Base-by-base conservation (phyloP, 2,888 invertebrate species). In the Phaonia tiefii region DNA sequence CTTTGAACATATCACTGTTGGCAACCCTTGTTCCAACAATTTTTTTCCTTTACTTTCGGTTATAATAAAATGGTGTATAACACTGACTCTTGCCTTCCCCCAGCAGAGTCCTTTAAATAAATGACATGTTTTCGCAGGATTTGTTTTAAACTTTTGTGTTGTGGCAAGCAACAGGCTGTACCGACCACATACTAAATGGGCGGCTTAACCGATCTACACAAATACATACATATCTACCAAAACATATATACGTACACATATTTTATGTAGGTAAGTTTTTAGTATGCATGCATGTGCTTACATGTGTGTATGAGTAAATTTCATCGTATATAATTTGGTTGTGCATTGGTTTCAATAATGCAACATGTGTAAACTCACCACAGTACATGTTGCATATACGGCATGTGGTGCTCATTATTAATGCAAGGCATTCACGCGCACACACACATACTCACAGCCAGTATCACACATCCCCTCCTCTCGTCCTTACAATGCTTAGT, bases 341-440 rank as follows among this genome's bases (percentile, higher is more conserved):
- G 31, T 31, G 8, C 75, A 51, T 58, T 46, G 72, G 25, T 46
- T 67, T 80, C 67, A 69, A 75, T 69, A 73, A 72, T 75, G 56
- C 31, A 71, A 60, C 20, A 69, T 67, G 66, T 65, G 44, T 58
- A 74, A 75, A 46, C 65, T 74, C 65, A 39, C 65, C 63, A 72
- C 31, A 72, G 56, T 56, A 75, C 60, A 67, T 75, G 74, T 69
- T 58, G 74, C 65, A 74, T 25, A 25, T 79, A 39, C 56, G 69
- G 51, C 54, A 42, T 70, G 44, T 60, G 54, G 44, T 72, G 63
- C 65, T 75, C 72, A 75, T 75, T 72, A 75, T 69, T 67, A 69
- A 80, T 60, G 67, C 63, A 72, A 67, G 56, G 66, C 46, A 42
- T 49, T 49, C 37, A 11, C 20, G 20, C 39, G 15, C 7, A 58